These are phyloP conservation scores for Nibea coibor DNA, from an alignment of 2,113 vertebrate genomes.

Conservation along the genomic window DNA sequence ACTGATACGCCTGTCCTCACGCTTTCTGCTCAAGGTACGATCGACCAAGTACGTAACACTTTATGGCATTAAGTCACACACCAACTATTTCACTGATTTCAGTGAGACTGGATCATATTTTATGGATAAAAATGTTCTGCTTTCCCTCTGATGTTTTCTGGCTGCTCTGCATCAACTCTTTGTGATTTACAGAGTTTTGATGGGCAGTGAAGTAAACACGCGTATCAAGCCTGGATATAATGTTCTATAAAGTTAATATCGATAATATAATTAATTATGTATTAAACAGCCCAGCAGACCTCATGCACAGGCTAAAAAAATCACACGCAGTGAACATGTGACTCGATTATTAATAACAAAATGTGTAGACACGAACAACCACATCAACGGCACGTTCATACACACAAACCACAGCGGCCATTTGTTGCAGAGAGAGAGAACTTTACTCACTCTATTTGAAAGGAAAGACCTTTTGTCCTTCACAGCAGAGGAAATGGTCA, in stretches of 20 bases:
- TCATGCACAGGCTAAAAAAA: not conserved
- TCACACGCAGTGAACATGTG: not conserved
- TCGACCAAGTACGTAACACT: no score
- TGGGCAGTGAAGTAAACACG: no score
- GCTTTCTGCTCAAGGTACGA: no score
- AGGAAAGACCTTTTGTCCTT: slow-evolving; percentile 53
- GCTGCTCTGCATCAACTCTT: no score
- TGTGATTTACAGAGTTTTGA: no score
- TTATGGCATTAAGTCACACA: no score
- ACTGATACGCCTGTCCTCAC: no score
- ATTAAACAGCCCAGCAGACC: not conserved
- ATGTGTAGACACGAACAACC: not conserved
- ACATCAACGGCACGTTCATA: slow-evolving; percentile 1
- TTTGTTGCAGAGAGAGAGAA: not conserved
- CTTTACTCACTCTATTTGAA: slow-evolving; percentile 26
- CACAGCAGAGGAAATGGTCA: slow-evolving; percentile 43
- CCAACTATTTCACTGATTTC: no score
- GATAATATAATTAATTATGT: not conserved
- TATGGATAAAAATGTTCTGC: no score
- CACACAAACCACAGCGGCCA: not conserved
- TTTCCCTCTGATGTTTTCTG: no score
- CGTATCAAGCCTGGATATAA: not conserved
- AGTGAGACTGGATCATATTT: no score
- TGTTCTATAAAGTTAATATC: not conserved
- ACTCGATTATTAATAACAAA: not conserved